A percentile compares a stretch with the other conserved stretches of the same genome.
Conservation (phyloP, 2,113 vertebrate genomes). For the Oophaga pumilio region DNA sequence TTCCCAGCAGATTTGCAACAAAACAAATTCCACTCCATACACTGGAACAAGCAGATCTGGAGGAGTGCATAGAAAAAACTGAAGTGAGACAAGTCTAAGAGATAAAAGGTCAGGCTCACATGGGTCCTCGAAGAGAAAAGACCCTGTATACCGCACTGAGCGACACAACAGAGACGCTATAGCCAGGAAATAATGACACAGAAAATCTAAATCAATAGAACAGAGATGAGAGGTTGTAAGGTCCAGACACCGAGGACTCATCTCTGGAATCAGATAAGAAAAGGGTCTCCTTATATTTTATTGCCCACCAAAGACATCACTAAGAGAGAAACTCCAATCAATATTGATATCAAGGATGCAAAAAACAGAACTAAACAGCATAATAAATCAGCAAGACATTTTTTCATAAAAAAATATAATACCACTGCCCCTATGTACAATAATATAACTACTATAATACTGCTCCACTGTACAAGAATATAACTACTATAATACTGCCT, state of each 20-base stretch:
- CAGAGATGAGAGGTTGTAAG: constrained; percentile 27
- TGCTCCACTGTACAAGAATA: background rate
- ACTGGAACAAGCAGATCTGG: background rate
- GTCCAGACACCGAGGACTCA: constrained; percentile 7
- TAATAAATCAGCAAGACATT: background rate
- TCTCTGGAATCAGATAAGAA: background rate
- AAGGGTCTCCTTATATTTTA: background rate
- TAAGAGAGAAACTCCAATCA: background rate
- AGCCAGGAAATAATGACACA: constrained; percentile 38
- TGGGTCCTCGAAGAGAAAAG: constrained; percentile 17
- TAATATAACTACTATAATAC: constrained; percentile 4
- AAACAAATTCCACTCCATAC: constrained; percentile 7
- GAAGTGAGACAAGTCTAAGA: background rate
- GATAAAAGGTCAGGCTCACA: constrained; percentile 41
- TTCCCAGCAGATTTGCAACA: background rate
- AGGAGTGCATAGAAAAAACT: constrained; percentile 16
- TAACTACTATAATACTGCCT: background rate
- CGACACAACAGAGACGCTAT: constrained; percentile 11
- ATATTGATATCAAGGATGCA: background rate
- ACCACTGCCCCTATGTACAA: background rate
- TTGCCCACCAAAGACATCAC: background rate
- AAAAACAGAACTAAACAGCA: background rate
- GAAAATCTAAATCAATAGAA: constrained; percentile 47
- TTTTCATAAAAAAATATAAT: background rate
- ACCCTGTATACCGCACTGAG: background rate